Base-by-base conservation (phyloP, 1,140 invertebrate genomes). In the Geopemphigus sp. region DNA sequence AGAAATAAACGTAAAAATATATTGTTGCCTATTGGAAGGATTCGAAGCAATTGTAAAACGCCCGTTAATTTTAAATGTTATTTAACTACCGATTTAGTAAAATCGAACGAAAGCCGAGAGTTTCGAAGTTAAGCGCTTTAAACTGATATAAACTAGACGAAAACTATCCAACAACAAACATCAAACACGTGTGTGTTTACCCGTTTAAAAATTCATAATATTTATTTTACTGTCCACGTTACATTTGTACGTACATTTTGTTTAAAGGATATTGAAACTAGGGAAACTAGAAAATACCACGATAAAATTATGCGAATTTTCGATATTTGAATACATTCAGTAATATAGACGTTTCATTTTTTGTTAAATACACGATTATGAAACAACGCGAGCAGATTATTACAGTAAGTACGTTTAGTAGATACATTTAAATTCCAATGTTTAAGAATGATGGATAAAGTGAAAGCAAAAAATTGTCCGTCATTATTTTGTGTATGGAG, bases 341-440 rank as follows among this genome's bases (percentile, higher is more conserved):
- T 66, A 22, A n/a, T n/a, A n/a, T n/a, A n/a, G 45, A 66, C 63
- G n/a, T 66, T 66, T 66, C 32, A 12, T 64, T 66, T 59, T 66
- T 66, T 45, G n/a, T n/a, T n/a, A n/a, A n/a, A 22, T 45, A 45
- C n/a, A 66, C 11, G 14, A 45, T 45, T 12, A n/a, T 22, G 45
- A n/a, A 66, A 66, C 63, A 66, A 66, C 45, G 32, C 32, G 11
- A 0, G 1, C 19, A 22, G 32, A 66, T 22, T 66, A 66, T 66
- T 66, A 45, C 32, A 64, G 19, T n/a, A 45, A 5, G 19, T 66
- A 22, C 19, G 12, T 19, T 39, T 45, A 66, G 11, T 22, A 32
- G 29, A 14, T 29, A 22, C 24, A 66, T 66, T 66, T 66, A 66
- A 66, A 45, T 66, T 66, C 11, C 22, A 32, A 39, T 45, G 12